Percentiles rank a stretch among this genome's conserved stretches.
These are phyloP conservation scores for Orchesella cincta DNA, from an alignment of 1,140 invertebrate genomes.

Conservation along the genomic window DNA sequence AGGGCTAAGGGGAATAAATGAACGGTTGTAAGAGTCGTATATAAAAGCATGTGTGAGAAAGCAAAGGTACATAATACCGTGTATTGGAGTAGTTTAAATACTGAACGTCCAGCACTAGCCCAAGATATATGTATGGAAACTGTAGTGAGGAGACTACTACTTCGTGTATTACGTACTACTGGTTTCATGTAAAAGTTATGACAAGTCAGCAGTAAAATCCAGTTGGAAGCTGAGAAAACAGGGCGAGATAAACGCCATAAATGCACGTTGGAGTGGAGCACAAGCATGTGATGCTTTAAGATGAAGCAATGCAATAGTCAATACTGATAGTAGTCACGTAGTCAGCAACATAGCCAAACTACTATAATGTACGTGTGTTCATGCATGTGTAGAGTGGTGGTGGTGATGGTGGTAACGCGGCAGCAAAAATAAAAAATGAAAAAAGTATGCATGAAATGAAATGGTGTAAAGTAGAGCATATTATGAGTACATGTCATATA, in stretches of 20 bases:
- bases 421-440: not conserved
- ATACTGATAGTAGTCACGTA: not conserved
- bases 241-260: not conserved
- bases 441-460: conserved; percentile 9
- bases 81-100: too few species aligned
- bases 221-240: not conserved
- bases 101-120: too few species aligned
- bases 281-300: not conserved
- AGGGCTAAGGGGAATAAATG: too few species aligned
- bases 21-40: too few species aligned
- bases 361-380: too few species aligned
- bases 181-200: conserved; percentile 13
- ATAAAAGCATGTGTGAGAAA: too few species aligned
- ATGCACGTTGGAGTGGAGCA: not conserved
- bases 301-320: too few species aligned
- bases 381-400: not conserved
- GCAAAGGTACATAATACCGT: too few species aligned
- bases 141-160: too few species aligned
- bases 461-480: conserved; percentile 5
- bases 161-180: too few species aligned
- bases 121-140: too few species aligned
- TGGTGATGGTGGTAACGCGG: not conserved
- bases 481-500: not conserved
- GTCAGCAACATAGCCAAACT: not conserved
- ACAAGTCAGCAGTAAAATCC: conserved; percentile 16